Base-by-base conservation (phyloP, 2,113 vertebrate species). In the Centropus bengalensis region DNA sequence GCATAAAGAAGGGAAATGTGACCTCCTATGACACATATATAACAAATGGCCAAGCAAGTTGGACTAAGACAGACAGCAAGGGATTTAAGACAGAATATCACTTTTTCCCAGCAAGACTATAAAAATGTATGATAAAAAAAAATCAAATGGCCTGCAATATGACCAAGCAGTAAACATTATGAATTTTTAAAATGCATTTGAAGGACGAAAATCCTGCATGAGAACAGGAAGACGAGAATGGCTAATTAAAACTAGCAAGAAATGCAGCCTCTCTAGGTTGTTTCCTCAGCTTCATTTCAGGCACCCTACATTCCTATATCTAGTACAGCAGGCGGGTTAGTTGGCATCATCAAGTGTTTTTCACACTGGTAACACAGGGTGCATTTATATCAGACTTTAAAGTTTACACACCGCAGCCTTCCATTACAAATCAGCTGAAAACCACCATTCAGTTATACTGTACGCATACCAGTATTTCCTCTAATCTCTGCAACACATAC, bases 181-280 rank as follows among this genome's bases (percentile, higher is more conserved):
- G 82, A 94, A 93, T 95, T 96, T 96, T 95, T 93, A 64, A 94
- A 94, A 67, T 12, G 18, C 27, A 19, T 96, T 81, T 94, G 92
- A 95, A 93, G 83, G 86, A 84, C 93, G 81, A 88, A 86, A 94
- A 94, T 64, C 60, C 63, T 88, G 79, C 71, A 26, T 75, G 82
- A 95, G 73, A 88, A 89, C 68, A 86, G 66, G 88, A 90, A n/a
- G 55, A 59, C 28, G 33, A 84, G 70, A 88, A 70, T 7, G 51
- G 64, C 82, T 91, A 93, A 96, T 95, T 96, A 96, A 93, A 91
- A 56, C 45, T 45, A 27, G 86, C 32, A 10, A 84, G 81, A 86
- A 88, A 70, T 2, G 32, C 66, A 59, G 67, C 17, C 55, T 40
- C 64, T 54, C 59, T 28, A 20, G 56, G 87, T 58, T 73, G 64